Base-by-base conservation (phyloP, 2,113 vertebrate species). In the Talpa occidentalis region DNA sequence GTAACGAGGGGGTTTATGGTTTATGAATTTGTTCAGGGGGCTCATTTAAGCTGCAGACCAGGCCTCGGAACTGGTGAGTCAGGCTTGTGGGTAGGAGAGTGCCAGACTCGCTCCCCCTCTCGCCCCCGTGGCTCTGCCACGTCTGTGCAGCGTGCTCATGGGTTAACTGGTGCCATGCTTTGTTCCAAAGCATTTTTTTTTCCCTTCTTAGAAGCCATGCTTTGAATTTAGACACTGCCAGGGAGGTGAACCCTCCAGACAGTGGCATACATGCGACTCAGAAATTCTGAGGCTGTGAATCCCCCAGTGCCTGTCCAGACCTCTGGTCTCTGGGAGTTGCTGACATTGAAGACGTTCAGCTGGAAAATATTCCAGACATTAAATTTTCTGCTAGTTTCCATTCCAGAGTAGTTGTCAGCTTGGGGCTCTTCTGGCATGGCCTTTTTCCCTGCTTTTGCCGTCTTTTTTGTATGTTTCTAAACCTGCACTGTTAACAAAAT, bases 151-250 rank as follows among this genome's bases (percentile, higher is more conserved):
- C 44, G 42, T 5, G 77, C 44, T 82, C 56, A 30, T 17, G 74
- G 12, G 54, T 21, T 90, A 85, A 11, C 32, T 44, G 32, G 62
- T 12, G 14, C 49, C 10, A 19, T 88, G n/a, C 62, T 92, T 78
- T 47, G n/a, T 70, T 84, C 15, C 47, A 60, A 88, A 90, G 62
- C 21, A n/a, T 64, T 92, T 91, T 52, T 49, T 49, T 52, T 52
- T 85, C 37, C 32, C 24, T 85, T 37, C 28, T 90, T 66, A 82
- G 32, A 95, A 93, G 70, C 62, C 82, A 42, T 66, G 72, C 76
- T 96, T 91, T 92, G 81, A 92, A 91, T 88, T 89, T 81, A 82
- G 69, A 92, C 37, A n/a, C 42, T 81, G 42, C 56, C 35, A 8
- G 9, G 73, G 82, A 88, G 56, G 32, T 26, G n/a, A 60, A 52